phyloP scores from a whole-genome alignment of 2,888 invertebrate species.

The Prenolepis imparis region DNA sequence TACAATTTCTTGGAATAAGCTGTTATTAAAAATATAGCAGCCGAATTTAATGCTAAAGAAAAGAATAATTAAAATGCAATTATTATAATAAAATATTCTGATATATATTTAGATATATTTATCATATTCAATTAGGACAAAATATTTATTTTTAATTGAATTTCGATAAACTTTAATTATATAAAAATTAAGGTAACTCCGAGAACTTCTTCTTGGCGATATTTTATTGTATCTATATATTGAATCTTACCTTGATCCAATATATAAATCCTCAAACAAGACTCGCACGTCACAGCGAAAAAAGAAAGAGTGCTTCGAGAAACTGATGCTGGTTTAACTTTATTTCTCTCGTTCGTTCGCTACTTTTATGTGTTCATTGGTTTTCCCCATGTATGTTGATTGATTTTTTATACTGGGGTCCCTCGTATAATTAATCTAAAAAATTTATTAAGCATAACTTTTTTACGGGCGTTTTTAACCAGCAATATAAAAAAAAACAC shows the following conservation, averaged over 20 bases:
- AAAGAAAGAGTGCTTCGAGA: slow-evolving; percentile 23
- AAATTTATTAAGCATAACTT: neutral
- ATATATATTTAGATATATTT: neutral
- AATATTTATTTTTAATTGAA: neutral
- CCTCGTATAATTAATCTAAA: slow-evolving; percentile 11
- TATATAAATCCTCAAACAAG: neutral
- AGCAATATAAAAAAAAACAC: neutral
- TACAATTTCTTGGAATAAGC: neutral
- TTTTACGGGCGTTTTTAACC: neutral
- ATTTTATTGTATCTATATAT: neutral
- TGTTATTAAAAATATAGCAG: neutral
- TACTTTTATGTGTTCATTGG: slow-evolving; percentile 29
- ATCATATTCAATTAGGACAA: too few species aligned
- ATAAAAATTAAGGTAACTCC: neutral
- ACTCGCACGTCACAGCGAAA: neutral
- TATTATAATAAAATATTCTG: neutral
- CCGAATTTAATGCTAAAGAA: neutral
- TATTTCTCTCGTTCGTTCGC: neutral
- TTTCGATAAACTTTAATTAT: neutral
- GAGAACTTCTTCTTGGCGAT: neutral
- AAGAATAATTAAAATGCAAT: neutral
- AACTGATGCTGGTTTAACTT: slow-evolving; percentile 14
- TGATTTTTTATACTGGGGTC: neutral
- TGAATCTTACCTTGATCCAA: slow-evolving; percentile 41
- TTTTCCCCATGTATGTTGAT: slow-evolving; percentile 41